A percentile compares a stretch with the other conserved stretches of the same genome.
Evolutionary conservation across 2,113 vertebrate species (phyloP).

Genomic region (Psittacula cyanocephala): DNA sequence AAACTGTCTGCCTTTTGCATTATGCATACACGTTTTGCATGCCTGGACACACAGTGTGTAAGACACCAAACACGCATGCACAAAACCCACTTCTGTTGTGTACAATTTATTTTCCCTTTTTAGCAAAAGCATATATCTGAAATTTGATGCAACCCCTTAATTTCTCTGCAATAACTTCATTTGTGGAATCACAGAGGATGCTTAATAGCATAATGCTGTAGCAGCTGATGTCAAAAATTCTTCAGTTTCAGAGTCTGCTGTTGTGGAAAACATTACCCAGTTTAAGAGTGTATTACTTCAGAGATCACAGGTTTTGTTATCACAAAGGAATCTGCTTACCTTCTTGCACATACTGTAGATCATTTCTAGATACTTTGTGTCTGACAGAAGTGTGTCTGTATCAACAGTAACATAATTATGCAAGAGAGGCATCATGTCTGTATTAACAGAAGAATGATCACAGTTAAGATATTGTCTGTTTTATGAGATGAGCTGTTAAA

Average conservation of each 20-base stretch:
- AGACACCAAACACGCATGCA: not conserved
- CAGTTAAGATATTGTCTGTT: conserved; percentile 15
- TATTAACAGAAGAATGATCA: conserved; percentile 34
- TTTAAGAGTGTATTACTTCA: not conserved
- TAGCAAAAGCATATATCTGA: not conserved
- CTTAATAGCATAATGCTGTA: not conserved
- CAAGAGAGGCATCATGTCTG: conserved; percentile 99
- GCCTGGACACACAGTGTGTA: not conserved
- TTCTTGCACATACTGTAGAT: conserved; percentile 99
- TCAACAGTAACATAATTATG: conserved; percentile 99
- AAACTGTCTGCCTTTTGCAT: not conserved
- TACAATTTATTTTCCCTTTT: not conserved
- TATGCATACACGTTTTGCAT: accelerated
- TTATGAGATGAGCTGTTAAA: not conserved
- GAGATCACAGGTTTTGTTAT: not conserved
- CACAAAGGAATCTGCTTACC: conserved; percentile 73
- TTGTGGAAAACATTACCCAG: not conserved
- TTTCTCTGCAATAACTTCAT: not conserved
- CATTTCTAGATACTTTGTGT: conserved; percentile 98
- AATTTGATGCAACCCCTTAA: not conserved
- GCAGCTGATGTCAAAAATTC: not conserved
- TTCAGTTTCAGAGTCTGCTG: not conserved
- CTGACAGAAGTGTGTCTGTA: conserved; percentile 93
- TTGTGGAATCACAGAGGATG: not conserved
- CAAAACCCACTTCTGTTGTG: not conserved